These are phyloP conservation scores for Bicyclus anynana DNA, from an alignment of 1,140 invertebrate species.

Conservation along the genomic window DNA sequence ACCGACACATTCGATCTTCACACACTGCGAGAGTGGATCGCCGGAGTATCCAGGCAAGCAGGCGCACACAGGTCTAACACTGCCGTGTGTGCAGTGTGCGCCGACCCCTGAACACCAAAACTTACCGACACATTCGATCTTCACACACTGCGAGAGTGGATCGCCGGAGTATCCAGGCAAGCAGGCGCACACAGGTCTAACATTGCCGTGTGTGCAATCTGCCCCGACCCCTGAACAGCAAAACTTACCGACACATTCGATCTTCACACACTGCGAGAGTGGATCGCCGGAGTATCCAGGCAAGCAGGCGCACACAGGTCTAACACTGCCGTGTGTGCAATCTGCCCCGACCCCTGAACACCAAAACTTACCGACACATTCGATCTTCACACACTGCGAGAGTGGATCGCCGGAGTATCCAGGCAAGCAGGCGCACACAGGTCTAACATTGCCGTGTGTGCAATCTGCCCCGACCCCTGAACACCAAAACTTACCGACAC, in stretches of 20 bases:
- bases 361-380: conserved; percentile 80
- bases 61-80: conserved; percentile 82
- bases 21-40: conserved; percentile 82
- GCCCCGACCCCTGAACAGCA: conserved; percentile 81
- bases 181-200: conserved; percentile 84
- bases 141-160: conserved; percentile 80
- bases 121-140: conserved; percentile 81
- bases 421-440: conserved; percentile 84
- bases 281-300: conserved; percentile 86
- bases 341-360: conserved; percentile 81
- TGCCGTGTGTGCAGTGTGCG: conserved; percentile 79
- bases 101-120: conserved; percentile 79
- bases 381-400: conserved; percentile 80
- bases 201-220: conserved; percentile 79
- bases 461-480: conserved; percentile 82
- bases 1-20: conserved; percentile 82
- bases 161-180: conserved; percentile 84
- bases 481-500: conserved; percentile 76
- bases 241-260: conserved; percentile 80
- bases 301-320: conserved; percentile 84
- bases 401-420: conserved; percentile 86
- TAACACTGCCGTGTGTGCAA: conserved; percentile 78
- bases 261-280: conserved; percentile 79
- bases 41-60: conserved; percentile 85
- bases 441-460: conserved; percentile 78